phyloP scores from a whole-genome alignment of 2,888 invertebrate species.

The Gisinianus flammeolus region DNA sequence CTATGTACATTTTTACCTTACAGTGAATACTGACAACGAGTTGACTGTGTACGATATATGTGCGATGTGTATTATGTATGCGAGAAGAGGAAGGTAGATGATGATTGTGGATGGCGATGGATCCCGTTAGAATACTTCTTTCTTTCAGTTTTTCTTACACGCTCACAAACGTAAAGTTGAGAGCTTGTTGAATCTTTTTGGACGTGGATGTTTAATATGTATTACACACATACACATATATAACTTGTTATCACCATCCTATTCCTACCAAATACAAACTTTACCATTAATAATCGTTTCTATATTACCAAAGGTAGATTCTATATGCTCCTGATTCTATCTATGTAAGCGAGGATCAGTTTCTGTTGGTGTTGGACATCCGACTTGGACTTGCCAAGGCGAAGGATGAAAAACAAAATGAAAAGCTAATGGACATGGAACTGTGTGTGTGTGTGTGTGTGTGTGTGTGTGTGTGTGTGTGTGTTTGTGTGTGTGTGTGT shows the following conservation, averaged over 20 bases:
- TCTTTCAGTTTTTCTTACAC: not conserved
- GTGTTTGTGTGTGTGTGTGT: too few relatives aligned
- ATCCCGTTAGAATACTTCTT: not conserved
- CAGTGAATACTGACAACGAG: not conserved
- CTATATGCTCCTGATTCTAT: not conserved
- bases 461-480: too few relatives aligned
- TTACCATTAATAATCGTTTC: not conserved
- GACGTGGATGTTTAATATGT: not conserved
- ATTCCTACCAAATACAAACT: too few relatives aligned
- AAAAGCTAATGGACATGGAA: conserved; percentile 8
- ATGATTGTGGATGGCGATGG: not conserved
- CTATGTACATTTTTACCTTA: not conserved
- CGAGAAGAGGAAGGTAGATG: not conserved
- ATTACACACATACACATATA: not conserved
- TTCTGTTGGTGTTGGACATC: not conserved
- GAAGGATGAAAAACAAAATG: not conserved
- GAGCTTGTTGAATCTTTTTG: not conserved
- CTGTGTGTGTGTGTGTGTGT: too few relatives aligned
- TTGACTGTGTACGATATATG: too few relatives aligned
- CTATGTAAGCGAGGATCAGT: not conserved
- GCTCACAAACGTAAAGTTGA: not conserved
- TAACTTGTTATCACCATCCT: too few relatives aligned
- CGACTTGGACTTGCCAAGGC: not conserved
- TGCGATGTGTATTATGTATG: too few relatives aligned
- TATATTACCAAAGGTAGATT: not conserved